Percentiles rank a stretch among this genome's conserved stretches.
Evolutionary conservation across 1,140 invertebrate species (phyloP).

Genomic region (Drosophila pachea): DNA sequence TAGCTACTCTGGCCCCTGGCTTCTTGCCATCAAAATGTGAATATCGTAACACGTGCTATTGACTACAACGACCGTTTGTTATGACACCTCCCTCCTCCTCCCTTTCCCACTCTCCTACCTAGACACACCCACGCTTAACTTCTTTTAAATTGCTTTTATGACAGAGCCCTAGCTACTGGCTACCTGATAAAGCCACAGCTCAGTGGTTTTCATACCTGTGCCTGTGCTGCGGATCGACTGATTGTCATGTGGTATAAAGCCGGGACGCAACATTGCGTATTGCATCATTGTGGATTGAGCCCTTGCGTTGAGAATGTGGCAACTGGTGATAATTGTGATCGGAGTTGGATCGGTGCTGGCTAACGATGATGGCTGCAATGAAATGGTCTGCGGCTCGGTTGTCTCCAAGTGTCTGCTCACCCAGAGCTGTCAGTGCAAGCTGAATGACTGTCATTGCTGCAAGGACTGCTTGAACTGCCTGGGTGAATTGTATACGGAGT

Average conservation of each 20-base stretch:
- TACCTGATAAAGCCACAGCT: constrained; percentile 17
- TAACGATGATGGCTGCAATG: constrained; percentile 69
- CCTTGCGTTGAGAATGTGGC: constrained; percentile 25
- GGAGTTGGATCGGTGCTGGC: background rate
- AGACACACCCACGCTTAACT: constrained; percentile 28
- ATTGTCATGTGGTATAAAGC: constrained; percentile 32
- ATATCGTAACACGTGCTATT: background rate
- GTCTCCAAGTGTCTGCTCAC: constrained; percentile 98
- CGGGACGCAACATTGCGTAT: background rate
- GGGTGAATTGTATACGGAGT: constrained; percentile 92
- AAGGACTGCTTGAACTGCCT: constrained; percentile 94
- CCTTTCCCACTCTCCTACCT: background rate
- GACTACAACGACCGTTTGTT: background rate
- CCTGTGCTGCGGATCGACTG: background rate
- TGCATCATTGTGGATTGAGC: constrained; percentile 28
- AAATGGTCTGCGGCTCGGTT: constrained; percentile 83
- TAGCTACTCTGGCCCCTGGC: no score
- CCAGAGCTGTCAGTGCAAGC: constrained; percentile 95
- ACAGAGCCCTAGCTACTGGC: background rate
- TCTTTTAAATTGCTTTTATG: constrained; percentile 60
- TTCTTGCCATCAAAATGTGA: no score
- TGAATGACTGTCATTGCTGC: constrained; percentile 93
- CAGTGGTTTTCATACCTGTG: background rate
- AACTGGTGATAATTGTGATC: constrained; percentile 16
- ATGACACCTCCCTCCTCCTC: background rate